phyloP scores from a whole-genome alignment of 92 coral and sea anemone species.

The Phenganax subtilis region DNA sequence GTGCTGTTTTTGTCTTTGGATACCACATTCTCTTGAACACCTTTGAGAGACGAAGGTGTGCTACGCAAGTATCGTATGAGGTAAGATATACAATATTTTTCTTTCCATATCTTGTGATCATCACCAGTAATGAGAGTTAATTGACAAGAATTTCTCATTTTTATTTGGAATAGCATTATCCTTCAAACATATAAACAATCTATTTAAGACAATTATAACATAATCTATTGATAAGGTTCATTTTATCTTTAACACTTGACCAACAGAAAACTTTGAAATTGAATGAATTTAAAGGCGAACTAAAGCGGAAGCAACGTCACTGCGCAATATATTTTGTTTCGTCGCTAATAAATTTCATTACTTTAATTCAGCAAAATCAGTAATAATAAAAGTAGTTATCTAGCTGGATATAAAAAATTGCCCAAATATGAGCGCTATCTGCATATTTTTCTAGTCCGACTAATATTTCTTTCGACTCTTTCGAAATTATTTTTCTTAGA shows the following conservation, averaged over 20 bases:
- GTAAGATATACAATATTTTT: constrained; percentile 18
- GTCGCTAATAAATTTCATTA: constrained; percentile 14
- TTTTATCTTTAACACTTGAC: neutral
- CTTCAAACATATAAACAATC: constrained; percentile 40
- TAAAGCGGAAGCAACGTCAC: neutral
- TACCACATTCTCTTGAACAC: neutral
- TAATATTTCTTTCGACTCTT: neutral
- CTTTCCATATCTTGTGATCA: neutral
- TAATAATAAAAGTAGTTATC: constrained; percentile 9
- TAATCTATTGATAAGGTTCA: neutral
- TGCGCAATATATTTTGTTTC: neutral
- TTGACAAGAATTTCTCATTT: constrained; percentile 16
- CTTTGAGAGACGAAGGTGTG: neutral
- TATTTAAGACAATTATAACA: constrained; percentile 10
- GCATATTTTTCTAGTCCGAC: neutral
- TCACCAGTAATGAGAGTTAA: neutral
- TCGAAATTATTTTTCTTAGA: neutral
- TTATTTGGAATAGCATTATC: constrained; percentile 40
- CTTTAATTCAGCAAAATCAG: neutral
- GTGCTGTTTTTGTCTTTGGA: neutral
- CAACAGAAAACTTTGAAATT: neutral
- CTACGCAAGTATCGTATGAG: neutral
- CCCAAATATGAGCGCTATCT: constrained; percentile 2
- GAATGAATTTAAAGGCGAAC: neutral
- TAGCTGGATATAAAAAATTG: neutral